These are phyloP conservation scores for Patagioenas fasciata DNA, from an alignment of 2,113 vertebrate genomes.

Conservation along the genomic window DNA sequence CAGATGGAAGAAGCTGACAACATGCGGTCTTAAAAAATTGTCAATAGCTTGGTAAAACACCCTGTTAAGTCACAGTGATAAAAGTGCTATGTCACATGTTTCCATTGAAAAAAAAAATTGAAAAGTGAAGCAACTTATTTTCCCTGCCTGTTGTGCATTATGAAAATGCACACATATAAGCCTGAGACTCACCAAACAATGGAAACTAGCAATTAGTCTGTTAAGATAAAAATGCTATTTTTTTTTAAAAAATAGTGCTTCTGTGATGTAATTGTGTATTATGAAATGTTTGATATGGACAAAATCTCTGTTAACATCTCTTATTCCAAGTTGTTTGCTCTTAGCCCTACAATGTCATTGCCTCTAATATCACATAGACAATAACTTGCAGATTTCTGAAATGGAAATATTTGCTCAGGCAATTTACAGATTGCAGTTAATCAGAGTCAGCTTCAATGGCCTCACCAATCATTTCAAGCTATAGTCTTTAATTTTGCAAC, in stretches of 20 bases:
- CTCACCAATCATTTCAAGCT: background rate
- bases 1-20: background rate
- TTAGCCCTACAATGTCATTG: background rate
- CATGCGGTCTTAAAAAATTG: fast-evolving
- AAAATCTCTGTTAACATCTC: background rate
- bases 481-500: background rate
- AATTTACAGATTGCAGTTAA: background rate
- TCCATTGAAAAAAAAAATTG: background rate
- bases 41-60: background rate
- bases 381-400: background rate
- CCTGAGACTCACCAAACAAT: background rate
- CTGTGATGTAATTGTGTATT: background rate
- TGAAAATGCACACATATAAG: background rate
- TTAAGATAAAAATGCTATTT: background rate
- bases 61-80: background rate
- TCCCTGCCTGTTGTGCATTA: background rate
- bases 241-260: background rate
- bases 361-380: background rate
- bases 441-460: background rate
- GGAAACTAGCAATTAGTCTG: background rate
- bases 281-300: background rate
- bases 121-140: background rate
- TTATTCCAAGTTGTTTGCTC: background rate
- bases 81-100: background rate
- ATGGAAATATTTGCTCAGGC: background rate